Conservation (phyloP, 2,888 invertebrate species). For the Dexiosoma caninum region DNA sequence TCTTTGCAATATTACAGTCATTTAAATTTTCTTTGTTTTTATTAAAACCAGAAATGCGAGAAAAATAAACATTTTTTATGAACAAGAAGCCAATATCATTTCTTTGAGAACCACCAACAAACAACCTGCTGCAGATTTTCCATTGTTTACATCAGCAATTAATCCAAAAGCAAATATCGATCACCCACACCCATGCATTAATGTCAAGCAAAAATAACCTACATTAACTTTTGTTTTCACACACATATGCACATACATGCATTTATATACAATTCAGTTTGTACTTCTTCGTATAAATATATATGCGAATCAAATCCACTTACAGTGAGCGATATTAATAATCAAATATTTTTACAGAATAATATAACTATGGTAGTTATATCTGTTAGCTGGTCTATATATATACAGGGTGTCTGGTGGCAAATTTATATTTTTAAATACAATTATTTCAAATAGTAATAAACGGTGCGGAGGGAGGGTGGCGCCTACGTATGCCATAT, state of each 20-base stretch:
- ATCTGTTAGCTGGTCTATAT: too few species aligned
- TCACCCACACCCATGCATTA: background rate
- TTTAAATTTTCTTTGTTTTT: slow-evolving; percentile 8
- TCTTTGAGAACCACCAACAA: slow-evolving; percentile 12
- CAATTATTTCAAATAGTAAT: too few species aligned
- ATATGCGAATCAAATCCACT: background rate
- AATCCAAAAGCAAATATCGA: slow-evolving; percentile 5
- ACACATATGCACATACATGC: background rate
- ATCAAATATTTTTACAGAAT: too few species aligned
- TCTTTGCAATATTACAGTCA: background rate
- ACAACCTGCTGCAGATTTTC: background rate
- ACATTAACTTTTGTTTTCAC: background rate
- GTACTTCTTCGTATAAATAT: background rate
- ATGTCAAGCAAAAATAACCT: background rate
- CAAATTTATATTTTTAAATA: too few species aligned
- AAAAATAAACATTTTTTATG: background rate
- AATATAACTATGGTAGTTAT: too few species aligned
- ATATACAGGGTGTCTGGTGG: too few species aligned
- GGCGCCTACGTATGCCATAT: too few species aligned
- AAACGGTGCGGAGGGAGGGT: too few species aligned
- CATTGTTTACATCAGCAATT: background rate
- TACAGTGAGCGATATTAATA: too few species aligned
- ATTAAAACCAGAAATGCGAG: background rate
- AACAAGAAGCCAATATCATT: background rate
- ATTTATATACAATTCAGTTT: background rate